Evolutionary conservation across 2,113 vertebrate genomes (phyloP).

Genomic region (Turdus rufiventris): DNA sequence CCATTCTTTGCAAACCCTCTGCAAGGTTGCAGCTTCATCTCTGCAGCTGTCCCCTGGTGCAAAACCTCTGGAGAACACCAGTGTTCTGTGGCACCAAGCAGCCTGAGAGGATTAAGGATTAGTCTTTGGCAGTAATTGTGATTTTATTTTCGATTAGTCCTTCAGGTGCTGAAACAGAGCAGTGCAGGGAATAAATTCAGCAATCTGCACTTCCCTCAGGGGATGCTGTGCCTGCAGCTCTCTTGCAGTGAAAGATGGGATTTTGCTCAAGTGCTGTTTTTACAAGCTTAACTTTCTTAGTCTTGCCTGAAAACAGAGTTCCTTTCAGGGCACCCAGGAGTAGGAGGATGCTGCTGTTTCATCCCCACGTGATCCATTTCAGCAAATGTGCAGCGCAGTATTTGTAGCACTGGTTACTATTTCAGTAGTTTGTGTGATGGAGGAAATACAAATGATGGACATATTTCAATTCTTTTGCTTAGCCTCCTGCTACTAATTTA

Average conservation of each 20-base stretch:
- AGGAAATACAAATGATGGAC: not conserved
- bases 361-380: not conserved
- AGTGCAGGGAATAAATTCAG: not conserved
- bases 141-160: not conserved
- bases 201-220: not conserved
- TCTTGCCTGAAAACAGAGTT: not conserved
- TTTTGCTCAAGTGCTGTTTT: not conserved
- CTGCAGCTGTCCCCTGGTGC: not conserved
- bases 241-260: not conserved
- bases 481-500: not conserved
- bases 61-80: not conserved
- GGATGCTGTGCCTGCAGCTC: not conserved
- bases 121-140: not conserved
- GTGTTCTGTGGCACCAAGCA: not conserved
- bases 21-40: not conserved
- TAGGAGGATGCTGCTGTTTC: not conserved
- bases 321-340: not conserved
- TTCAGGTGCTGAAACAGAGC: not conserved
- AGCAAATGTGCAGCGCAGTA: not conserved
- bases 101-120: not conserved
- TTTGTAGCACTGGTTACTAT: not conserved
- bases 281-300: not conserved
- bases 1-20: not conserved
- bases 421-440: not conserved
- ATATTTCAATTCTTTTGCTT: not conserved